A percentile compares a stretch with the other conserved stretches of the same genome.
phyloP scores from a whole-genome alignment of 2,888 invertebrate species.

The Agrilus cyanescens region DNA sequence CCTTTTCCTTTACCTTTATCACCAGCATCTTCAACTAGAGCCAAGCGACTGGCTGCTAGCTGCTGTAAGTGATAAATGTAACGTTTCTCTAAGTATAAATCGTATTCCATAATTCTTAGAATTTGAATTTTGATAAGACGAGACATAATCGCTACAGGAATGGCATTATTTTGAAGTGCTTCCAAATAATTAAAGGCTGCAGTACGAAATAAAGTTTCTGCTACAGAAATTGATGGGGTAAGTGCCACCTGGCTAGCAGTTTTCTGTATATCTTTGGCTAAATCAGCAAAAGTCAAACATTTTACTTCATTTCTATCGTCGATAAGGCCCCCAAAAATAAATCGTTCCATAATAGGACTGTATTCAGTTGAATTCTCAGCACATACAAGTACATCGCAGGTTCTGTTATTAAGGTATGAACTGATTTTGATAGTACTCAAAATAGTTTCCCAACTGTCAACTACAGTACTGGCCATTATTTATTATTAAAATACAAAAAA shows the following conservation, averaged over 20 bases:
- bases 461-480: too few species aligned
- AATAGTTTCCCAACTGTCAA: too few species aligned
- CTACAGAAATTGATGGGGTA: not conserved
- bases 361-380: too few species aligned
- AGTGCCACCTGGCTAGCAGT: not conserved
- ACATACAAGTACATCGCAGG: too few species aligned
- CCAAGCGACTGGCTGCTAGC: not conserved
- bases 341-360: too few species aligned
- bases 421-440: too few species aligned
- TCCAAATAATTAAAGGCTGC: not conserved
- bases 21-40: not conserved
- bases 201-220: constrained; percentile 1
- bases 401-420: too few species aligned
- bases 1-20: not conserved
- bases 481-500: too few species aligned
- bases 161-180: not conserved
- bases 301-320: constrained; percentile 3
- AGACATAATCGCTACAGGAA: constrained; percentile 5
- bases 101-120: constrained; percentile 4
- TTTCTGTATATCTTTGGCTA: constrained; percentile 2
- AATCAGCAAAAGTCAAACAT: constrained; percentile 4
- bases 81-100: constrained; percentile 2
- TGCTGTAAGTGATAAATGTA: not conserved
- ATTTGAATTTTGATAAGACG: constrained; percentile 9
- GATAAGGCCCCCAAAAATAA: not conserved